phyloP scores from a whole-genome alignment of 1,140 invertebrate genomes.

The Aleiodes sp. region DNA sequence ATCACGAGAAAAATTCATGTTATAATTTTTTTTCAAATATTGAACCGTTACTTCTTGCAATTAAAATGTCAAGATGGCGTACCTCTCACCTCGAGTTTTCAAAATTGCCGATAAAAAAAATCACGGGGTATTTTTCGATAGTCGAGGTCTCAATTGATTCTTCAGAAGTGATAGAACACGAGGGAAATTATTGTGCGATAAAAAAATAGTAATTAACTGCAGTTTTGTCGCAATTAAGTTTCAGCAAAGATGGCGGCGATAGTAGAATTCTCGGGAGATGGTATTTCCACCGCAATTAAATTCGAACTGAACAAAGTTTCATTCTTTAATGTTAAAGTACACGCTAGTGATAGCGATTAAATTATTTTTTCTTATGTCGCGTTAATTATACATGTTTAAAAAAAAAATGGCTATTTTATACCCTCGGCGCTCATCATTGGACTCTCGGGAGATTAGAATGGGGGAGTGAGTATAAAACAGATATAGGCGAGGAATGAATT shows the following conservation, averaged over 20 bases:
- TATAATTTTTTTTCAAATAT: too few species aligned
- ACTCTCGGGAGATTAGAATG: conserved; percentile 1
- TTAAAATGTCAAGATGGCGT: too few species aligned
- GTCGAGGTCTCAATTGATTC: too few species aligned
- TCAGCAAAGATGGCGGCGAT: not conserved
- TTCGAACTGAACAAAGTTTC: not conserved
- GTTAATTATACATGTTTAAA: not conserved
- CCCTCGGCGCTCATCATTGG: not conserved
- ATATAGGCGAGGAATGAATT: conserved; percentile 6
- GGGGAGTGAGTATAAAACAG: not conserved
- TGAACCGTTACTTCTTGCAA: too few species aligned
- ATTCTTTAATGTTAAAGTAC: not conserved
- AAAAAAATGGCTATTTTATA: not conserved
- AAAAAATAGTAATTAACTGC: too few species aligned
- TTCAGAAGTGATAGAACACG: too few species aligned
- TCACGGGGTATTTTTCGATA: too few species aligned
- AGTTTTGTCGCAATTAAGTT: too few species aligned
- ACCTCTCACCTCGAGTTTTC: too few species aligned
- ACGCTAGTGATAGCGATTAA: not conserved
- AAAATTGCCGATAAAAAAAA: too few species aligned
- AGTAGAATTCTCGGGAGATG: not conserved
- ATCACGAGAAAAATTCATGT: too few species aligned
- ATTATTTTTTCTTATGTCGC: not conserved
- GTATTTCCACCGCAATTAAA: not conserved
- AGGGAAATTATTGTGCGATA: too few species aligned